Base-by-base conservation (phyloP, 2,888 invertebrate species). In the Phoenoteleia sp. region DNA sequence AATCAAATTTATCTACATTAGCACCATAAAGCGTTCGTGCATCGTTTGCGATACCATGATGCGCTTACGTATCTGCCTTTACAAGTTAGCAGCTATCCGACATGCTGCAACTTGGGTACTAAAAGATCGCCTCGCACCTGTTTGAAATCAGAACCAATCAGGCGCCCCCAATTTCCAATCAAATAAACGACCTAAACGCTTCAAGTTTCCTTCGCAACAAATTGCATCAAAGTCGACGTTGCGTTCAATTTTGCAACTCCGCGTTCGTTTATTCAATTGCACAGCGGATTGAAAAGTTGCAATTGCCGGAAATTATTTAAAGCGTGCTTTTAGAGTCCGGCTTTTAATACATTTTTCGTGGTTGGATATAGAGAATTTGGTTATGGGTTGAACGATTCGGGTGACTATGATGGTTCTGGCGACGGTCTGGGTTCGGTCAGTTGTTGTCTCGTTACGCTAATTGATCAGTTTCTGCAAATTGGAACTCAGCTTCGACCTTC, bases 1-100 rank as follows among this genome's bases (percentile, higher is more conserved):
- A 81, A 85, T 87, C 85, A 87, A 84, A 87, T 85, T 87, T 81
- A 81, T 84, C 87, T 85, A 77, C 75, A 84, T 82, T 81, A 76
- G 75, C 72, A 84, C 85, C 81, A 87, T 87, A 85, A 85, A 85
- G 84, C 85, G 81, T 82, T 74, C 81, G 80, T 84, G 76, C 80
- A 69, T 81, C 85, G 81, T 85, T 84, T 81, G 81, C 86, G 83
- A 83, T 86, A 81, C 80, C 81, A 80, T 77, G 80, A 80, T 81
- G 66, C 86, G 76, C 83, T 81, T 76, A 80, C 56, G 69, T 75
- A 79, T 80, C 80, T 85, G 82, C 82, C 85, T 83, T 82, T 80
- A 72, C 82, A 81, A 76, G 86, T 86, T 83, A 85, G 71, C 82
- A 80, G 82, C 82, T 69, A 75, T 75, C 72, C 74, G 72, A 79